Percentiles rank a stretch among this genome's conserved stretches.
Conservation (phyloP, 2,888 invertebrate species). For the Teleogryllus oceanicus region DNA sequence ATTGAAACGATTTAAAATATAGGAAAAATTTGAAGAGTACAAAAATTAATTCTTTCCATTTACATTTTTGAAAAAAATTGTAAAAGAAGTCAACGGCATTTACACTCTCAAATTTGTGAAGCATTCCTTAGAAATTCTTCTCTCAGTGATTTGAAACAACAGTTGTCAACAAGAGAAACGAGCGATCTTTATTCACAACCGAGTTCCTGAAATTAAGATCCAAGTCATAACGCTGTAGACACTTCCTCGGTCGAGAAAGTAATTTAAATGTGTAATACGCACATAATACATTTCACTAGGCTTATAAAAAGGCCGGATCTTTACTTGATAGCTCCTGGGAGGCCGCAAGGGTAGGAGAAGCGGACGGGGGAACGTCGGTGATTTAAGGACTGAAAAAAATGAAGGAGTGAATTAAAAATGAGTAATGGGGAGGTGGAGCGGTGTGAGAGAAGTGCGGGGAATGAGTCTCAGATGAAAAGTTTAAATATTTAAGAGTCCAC, state of each 20-base stretch:
- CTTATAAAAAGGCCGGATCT: constrained; percentile 6
- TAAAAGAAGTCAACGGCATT: too few species aligned
- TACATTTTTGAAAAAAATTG: too few species aligned
- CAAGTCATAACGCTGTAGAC: neutral
- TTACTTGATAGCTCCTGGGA: constrained; percentile 18
- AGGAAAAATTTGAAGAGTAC: too few species aligned
- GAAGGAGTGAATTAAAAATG: constrained; percentile 18
- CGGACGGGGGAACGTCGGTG: neutral
- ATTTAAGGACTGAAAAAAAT: constrained; percentile 11
- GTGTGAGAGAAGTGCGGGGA: neutral
- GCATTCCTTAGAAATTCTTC: too few species aligned
- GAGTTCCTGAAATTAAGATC: too few species aligned
- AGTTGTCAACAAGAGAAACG: too few species aligned
- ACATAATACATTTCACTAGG: constrained; percentile 3
- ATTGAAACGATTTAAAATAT: too few species aligned
- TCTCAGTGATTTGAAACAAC: too few species aligned
- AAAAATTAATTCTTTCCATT: too few species aligned
- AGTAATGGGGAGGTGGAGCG: neutral
- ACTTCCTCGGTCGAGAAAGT: neutral
- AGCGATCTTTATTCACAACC: too few species aligned
- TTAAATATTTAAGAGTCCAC: constrained; percentile 2
- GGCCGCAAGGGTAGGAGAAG: neutral
- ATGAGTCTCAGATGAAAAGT: constrained; percentile 18
- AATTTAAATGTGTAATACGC: constrained; percentile 18
- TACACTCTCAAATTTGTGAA: too few species aligned